Evolutionary conservation across 2,888 invertebrate species (phyloP).

Genomic region (Lycocerus yunnanus): DNA sequence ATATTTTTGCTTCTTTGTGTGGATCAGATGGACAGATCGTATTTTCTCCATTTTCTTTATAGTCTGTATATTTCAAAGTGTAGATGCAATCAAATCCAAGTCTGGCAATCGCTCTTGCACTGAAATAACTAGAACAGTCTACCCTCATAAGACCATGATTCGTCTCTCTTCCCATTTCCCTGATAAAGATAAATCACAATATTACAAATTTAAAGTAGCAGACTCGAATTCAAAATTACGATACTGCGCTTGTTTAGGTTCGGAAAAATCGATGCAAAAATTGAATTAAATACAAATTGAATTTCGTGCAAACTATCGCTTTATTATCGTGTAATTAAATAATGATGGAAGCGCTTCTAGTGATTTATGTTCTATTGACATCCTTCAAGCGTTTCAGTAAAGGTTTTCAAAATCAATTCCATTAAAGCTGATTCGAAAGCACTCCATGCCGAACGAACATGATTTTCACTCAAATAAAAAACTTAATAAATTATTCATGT

Average conservation of each 20-base stretch:
- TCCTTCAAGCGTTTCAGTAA: neutral
- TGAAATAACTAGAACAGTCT: slow-evolving; percentile 77
- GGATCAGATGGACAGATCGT: slow-evolving; percentile 67
- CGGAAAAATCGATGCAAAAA: neutral
- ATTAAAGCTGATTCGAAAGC: slow-evolving; percentile 2
- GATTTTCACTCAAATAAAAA: neutral
- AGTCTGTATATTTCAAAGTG: slow-evolving; percentile 67
- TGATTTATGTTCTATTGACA: neutral
- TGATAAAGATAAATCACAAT: neutral
- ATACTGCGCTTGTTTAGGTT: no score
- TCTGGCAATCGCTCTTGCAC: slow-evolving; percentile 72
- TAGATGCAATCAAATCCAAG: slow-evolving; percentile 73
- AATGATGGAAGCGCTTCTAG: neutral
- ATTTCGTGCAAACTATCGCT: neutral
- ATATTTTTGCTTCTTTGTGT: slow-evolving; percentile 47
- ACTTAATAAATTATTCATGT: neutral
- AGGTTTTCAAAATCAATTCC: neutral
- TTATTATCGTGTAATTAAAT: neutral
- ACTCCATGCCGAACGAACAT: neutral
- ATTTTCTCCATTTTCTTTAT: slow-evolving; percentile 64
- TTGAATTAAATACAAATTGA: neutral
- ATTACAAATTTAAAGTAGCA: neutral
- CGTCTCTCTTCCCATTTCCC: slow-evolving; percentile 22
- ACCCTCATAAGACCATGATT: slow-evolving; percentile 67
- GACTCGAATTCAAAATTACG: no score